Evolutionary conservation across 1,140 invertebrate species (phyloP), one percentile per base, ranked within the genome.

Genomic region (Drosophila lowei): DNA sequence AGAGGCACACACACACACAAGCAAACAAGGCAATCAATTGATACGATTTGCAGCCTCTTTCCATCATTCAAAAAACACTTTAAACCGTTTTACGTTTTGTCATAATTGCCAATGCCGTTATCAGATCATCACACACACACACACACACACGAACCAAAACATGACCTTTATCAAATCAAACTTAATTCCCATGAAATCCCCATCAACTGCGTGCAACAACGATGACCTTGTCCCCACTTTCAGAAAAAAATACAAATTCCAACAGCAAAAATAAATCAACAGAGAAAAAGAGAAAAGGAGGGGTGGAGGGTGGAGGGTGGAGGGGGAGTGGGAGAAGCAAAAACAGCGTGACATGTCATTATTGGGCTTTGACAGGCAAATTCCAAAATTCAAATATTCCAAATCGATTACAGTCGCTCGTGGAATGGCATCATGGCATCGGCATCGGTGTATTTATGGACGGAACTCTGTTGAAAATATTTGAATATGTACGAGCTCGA

Each of bases 341-440:
- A 58, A 67, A 52, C 64, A 52, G 48, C 38, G 73, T 76, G 75
- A 81, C 64, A 77, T 81, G 83, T 81, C 83, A 85, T 85, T 85
- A 85, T 81, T 72, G 72, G 85, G 74, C 85, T 85, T 81, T 85
- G 81, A 85, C 81, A 88, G 73, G 54, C 60, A 60, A 86, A 75
- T 81, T 81, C 66, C 52, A 52, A 81, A 78, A 71, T 70, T 73
- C 74, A 60, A 59, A 77, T 70, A 74, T 74, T 74, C 71, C 61
- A 74, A 74, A 86, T 80, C 77, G 81, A 86, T 80, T 72, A 67
- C 55, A 62, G 13, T 42, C 38, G 49, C 41, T 59, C 46, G 41
- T 16, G 30, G 42, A 13, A 23, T 15, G 28, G 13, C 13, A 16
- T 1, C 13, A 11, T 5, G 25, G 28, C 16, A 18, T 18, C 18